Percentiles rank a stretch among this genome's conserved stretches.
Conservation (phyloP, 2,888 invertebrate genomes). For the Oxycera nigricornis region DNA sequence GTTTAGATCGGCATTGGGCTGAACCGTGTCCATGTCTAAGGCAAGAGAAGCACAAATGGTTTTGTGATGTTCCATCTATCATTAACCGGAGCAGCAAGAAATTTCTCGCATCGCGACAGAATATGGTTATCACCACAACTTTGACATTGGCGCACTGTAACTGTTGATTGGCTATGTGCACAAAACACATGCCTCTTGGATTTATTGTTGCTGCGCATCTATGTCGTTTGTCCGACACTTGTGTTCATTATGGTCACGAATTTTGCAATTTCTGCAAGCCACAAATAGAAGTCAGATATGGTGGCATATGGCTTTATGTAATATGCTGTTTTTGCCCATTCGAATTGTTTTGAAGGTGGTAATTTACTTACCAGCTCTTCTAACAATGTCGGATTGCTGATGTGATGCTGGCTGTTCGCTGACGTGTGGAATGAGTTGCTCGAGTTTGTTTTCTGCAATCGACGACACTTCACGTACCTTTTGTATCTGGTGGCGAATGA, state of each 20-base stretch:
- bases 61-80: not conserved
- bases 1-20: not conserved
- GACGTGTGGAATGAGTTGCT: slow-evolving; percentile 32
- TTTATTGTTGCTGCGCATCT: not conserved
- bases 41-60: not conserved
- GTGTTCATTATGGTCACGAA: slow-evolving; percentile 2
- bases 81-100: not conserved
- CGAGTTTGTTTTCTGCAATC: slow-evolving; percentile 22
- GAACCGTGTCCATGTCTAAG: too few species aligned
- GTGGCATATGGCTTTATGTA: slow-evolving; percentile 32
- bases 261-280: slow-evolving; percentile 34
- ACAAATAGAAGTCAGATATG: slow-evolving; percentile 39
- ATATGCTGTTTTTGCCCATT: slow-evolving; percentile 42
- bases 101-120: not conserved
- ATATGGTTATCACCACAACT: not conserved
- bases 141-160: too few species aligned
- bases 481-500: slow-evolving; percentile 40
- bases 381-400: slow-evolving; percentile 44
- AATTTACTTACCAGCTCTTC: slow-evolving; percentile 40
- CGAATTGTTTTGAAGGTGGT: slow-evolving; percentile 38
- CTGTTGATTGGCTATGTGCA: not conserved
- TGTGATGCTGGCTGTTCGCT: slow-evolving; percentile 25
- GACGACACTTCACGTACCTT: slow-evolving; percentile 35
- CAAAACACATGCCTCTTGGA: not conserved
- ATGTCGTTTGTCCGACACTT: not conserved